phyloP scores from a whole-genome alignment of 2,888 invertebrate genomes.

The Coleophora flavipennella region DNA sequence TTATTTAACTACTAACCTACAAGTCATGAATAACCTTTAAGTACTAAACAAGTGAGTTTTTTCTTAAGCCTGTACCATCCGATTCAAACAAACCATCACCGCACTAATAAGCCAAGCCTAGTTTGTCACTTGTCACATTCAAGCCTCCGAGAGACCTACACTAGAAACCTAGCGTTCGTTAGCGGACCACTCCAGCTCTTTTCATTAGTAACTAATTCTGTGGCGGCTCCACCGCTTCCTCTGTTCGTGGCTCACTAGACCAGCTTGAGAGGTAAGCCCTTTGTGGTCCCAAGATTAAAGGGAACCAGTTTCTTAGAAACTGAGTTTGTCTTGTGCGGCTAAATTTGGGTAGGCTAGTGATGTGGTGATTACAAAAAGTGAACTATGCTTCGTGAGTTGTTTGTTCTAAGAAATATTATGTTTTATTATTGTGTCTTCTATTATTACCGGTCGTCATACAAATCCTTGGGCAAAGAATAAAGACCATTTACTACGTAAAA shows the following conservation, averaged over 20 bases:
- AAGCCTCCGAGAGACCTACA: conserved; percentile 40
- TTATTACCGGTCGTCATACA: too few species aligned
- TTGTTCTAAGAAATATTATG: too few species aligned
- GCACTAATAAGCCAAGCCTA: conserved; percentile 23
- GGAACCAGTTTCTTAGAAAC: conserved; percentile 57
- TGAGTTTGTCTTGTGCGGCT: conserved; percentile 40
- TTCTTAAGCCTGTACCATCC: too few species aligned
- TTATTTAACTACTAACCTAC: too few species aligned
- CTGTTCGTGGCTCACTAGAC: conserved; percentile 63
- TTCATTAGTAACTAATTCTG: conserved; percentile 73
- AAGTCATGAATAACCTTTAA: too few species aligned
- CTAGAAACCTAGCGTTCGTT: conserved; percentile 43
- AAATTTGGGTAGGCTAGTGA: conserved; percentile 44
- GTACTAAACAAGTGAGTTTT: too few species aligned
- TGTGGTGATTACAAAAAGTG: neutral
- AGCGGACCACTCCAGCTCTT: conserved; percentile 65
- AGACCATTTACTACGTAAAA: too few species aligned
- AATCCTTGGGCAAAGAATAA: too few species aligned
- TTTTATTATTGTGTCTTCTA: too few species aligned
- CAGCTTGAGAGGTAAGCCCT: conserved; percentile 52
- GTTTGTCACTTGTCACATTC: conserved; percentile 11
- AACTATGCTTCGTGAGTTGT: too few species aligned
- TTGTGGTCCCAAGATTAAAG: conserved; percentile 68
- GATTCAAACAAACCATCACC: too few species aligned
- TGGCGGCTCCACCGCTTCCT: conserved; percentile 67